Evolutionary conservation across 2,113 vertebrate species (phyloP).

Genomic region (Halcyon senegalensis): DNA sequence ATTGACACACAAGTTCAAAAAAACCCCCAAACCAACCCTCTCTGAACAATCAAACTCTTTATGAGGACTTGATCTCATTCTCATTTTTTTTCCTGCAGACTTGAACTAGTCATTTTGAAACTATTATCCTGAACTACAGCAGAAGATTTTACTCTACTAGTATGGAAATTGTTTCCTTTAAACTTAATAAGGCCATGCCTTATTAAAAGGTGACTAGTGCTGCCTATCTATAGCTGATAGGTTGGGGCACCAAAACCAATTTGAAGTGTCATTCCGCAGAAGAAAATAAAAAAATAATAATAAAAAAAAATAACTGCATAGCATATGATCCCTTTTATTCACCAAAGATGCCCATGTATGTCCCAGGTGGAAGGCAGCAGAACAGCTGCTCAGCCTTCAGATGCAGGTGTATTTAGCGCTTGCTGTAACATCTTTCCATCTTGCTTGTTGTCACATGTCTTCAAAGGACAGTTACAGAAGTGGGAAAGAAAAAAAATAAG

Average conservation of each 20-base stretch:
- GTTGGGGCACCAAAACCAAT: background rate
- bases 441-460: background rate
- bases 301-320: background rate
- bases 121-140: background rate
- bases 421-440: background rate
- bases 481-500: background rate
- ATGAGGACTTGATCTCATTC: background rate
- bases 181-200: background rate
- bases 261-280: background rate
- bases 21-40: background rate
- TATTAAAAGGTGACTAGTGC: background rate
- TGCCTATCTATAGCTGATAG: background rate
- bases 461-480: background rate
- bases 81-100: background rate
- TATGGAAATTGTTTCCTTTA: background rate
- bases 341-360: background rate
- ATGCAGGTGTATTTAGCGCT: background rate
- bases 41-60: background rate
- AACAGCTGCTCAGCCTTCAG: slow-evolving; percentile 4
- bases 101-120: background rate
- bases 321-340: slow-evolving; percentile 32
- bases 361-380: background rate
- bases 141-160: background rate
- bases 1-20: background rate
- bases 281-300: background rate